A percentile compares a stretch with the other conserved stretches of the same genome.
phyloP scores from a whole-genome alignment of 2,113 vertebrate species.

The Apteryx mantelli region DNA sequence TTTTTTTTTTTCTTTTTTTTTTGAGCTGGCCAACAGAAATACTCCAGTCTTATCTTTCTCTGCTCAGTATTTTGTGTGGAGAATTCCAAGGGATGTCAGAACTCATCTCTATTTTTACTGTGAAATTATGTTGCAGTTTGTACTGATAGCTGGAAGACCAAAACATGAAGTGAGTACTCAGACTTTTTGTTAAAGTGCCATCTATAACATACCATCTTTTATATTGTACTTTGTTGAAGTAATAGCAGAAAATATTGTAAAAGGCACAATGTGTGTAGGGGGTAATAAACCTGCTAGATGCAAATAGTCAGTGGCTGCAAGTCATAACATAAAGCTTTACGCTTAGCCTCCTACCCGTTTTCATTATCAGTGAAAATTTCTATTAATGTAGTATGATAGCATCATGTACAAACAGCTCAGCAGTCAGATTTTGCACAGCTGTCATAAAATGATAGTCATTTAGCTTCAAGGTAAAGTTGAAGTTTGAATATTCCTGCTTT shows the following conservation, averaged over 20 bases:
- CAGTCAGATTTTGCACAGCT: slow-evolving; percentile 49
- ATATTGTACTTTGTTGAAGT: slow-evolving; percentile 40
- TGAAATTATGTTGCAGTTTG: neutral
- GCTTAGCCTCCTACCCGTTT: slow-evolving; percentile 68
- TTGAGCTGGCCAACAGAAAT: neutral
- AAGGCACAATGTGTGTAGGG: slow-evolving; percentile 43
- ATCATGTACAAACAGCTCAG: slow-evolving; percentile 57
- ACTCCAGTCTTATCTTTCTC: neutral
- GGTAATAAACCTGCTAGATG: slow-evolving; percentile 66
- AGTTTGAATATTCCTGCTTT: slow-evolving; percentile 54
- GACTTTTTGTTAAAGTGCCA: neutral
- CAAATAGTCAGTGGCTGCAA: slow-evolving; percentile 63
- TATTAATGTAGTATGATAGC: slow-evolving; percentile 55
- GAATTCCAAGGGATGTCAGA: neutral
- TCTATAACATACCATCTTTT: neutral
- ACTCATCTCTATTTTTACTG: neutral
- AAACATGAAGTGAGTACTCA: neutral
- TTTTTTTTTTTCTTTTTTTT: neutral
- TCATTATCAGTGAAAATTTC: slow-evolving; percentile 73
- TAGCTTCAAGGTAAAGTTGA: slow-evolving; percentile 60
- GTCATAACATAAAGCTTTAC: slow-evolving; percentile 68
- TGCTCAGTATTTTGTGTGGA: neutral
- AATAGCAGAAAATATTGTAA: slow-evolving; percentile 43
- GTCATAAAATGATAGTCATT: slow-evolving; percentile 65
- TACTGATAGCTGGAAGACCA: neutral